phyloP scores from a whole-genome alignment of 2,113 vertebrate genomes.

The Corythaixoides concolor region DNA sequence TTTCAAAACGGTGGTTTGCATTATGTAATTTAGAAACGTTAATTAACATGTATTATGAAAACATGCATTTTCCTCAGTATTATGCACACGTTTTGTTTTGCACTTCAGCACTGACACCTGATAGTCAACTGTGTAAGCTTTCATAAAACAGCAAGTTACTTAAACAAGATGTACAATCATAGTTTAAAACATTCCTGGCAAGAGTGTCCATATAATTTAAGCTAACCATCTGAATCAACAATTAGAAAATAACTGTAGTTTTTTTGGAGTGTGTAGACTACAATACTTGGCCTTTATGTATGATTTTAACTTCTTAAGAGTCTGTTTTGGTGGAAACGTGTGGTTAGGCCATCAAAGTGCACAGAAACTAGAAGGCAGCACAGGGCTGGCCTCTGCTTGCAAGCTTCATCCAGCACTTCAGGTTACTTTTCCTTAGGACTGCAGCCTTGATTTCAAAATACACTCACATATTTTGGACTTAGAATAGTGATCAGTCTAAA shows the following conservation, averaged over 20 bases:
- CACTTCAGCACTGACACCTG: not conserved
- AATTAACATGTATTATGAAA: not conserved
- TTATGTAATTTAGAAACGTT: not conserved
- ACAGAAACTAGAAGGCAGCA: not conserved
- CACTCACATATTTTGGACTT: not conserved
- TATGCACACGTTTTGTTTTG: not conserved
- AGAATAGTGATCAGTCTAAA: not conserved
- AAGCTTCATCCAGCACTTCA: not conserved
- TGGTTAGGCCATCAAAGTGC: not conserved
- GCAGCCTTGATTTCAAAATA: not conserved
- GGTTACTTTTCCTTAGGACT: not conserved
- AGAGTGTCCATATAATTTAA: not conserved
- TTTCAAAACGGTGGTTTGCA: not conserved
- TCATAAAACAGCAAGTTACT: not conserved
- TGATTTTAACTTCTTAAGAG: not conserved
- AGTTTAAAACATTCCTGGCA: not conserved
- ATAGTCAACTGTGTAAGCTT: not conserved
- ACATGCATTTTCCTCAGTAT: not conserved
- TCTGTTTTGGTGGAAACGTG: accelerated
- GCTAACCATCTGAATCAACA: not conserved
- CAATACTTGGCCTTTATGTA: not conserved
- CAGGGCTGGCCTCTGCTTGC: not conserved
- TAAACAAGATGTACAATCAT: not conserved
- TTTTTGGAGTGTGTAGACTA: not conserved
- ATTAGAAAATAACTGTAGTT: not conserved